A percentile compares a stretch with the other conserved stretches of the same genome.
phyloP scores from a whole-genome alignment of 2,113 vertebrate genomes.

The Microtus montanus region DNA sequence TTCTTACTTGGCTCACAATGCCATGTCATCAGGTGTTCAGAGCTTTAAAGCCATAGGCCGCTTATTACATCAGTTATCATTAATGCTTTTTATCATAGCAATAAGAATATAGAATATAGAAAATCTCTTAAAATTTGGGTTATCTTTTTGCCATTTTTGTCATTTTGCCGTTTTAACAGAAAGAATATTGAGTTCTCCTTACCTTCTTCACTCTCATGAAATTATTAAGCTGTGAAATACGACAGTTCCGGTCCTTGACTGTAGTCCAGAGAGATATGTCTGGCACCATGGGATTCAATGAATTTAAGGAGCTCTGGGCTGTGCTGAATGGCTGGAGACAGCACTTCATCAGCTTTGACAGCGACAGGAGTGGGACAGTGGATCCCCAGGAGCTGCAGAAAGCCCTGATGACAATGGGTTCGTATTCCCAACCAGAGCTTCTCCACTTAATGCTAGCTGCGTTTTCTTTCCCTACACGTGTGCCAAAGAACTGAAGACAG shows the following conservation, averaged over 20 bases:
- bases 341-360: constrained; percentile 92
- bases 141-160: not conserved
- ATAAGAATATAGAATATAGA: not conserved
- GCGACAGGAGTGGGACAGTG: constrained; percentile 91
- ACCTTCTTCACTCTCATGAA: not conserved
- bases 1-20: not conserved
- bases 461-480: not conserved
- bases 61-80: not conserved
- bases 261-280: constrained; percentile 89
- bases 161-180: not conserved
- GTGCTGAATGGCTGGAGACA: constrained; percentile 93
- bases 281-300: constrained; percentile 92
- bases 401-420: constrained; percentile 92
- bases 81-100: not conserved
- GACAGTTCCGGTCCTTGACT: constrained; percentile 84
- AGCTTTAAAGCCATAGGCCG: not conserved
- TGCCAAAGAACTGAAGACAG: not conserved
- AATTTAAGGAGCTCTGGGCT: constrained; percentile 94
- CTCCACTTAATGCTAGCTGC: not conserved
- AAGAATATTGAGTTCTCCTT: not conserved
- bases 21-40: rapidly evolving
- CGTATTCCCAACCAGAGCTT: not conserved
- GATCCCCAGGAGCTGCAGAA: constrained; percentile 93
- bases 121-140: not conserved
- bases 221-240: not conserved